A percentile compares a stretch with the other conserved stretches of the same genome.
These are phyloP conservation scores for Bombus haemorrhoidalis DNA, from an alignment of 1,140 invertebrate genomes.

Conservation along the genomic window DNA sequence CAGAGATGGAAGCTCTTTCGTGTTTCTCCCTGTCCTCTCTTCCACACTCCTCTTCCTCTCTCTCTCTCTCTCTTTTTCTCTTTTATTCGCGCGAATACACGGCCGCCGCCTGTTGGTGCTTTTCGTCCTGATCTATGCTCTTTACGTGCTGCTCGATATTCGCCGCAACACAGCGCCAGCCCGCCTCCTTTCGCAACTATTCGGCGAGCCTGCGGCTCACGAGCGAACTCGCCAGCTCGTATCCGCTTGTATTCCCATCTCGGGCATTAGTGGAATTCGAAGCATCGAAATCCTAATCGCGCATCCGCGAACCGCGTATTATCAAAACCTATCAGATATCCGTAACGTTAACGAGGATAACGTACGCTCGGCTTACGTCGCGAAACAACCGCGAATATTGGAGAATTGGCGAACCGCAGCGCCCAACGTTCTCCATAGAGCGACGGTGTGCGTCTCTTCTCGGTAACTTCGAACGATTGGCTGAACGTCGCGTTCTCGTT, in stretches of 20 bases:
- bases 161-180: constrained; percentile 33
- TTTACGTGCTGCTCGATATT: constrained; percentile 38
- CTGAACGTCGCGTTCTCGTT: neutral
- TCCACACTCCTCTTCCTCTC: neutral
- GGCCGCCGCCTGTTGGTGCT: constrained; percentile 23
- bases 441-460: neutral
- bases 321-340: neutral
- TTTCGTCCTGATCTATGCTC: constrained; percentile 45
- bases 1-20: constrained; percentile 72
- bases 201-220: neutral
- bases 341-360: neutral
- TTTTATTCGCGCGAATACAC: constrained; percentile 39
- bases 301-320: neutral
- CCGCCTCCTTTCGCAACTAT: neutral
- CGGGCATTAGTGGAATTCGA: neutral
- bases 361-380: neutral
- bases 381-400: neutral
- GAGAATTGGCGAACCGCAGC: neutral
- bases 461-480: neutral
- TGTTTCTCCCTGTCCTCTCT: constrained; percentile 45
- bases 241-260: neutral
- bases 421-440: neutral
- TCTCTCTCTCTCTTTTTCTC: constrained; percentile 24
- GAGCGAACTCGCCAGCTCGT: neutral
- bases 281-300: neutral